phyloP scores from a whole-genome alignment of 2,113 vertebrate genomes.

The Sisor rabdophorus region DNA sequence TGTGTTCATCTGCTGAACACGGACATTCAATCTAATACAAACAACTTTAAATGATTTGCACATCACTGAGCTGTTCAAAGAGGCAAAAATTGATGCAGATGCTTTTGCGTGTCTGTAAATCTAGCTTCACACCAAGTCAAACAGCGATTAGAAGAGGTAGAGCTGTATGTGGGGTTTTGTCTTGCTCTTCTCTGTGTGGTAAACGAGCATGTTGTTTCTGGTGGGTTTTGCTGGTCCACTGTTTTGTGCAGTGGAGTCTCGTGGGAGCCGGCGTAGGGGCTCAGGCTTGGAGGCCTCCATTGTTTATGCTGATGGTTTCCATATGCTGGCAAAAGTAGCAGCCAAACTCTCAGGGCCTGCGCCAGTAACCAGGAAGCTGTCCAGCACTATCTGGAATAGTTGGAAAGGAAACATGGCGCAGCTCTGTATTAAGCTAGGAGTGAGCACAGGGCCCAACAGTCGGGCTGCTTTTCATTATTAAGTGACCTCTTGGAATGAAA shows the following conservation, averaged over 20 bases:
- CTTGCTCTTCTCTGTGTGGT: constrained; percentile 62
- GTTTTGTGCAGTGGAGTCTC: constrained; percentile 78
- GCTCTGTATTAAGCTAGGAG: constrained; percentile 56
- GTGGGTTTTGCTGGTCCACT: constrained; percentile 75
- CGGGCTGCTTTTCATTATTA: constrained; percentile 39
- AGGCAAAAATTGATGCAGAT: constrained; percentile 52
- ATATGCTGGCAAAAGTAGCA: constrained; percentile 83
- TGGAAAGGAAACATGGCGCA: constrained; percentile 68
- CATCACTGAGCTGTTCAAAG: constrained; percentile 57
- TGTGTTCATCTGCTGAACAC: constrained; percentile 15
- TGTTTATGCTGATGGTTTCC: constrained; percentile 95
- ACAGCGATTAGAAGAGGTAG: constrained; percentile 74
- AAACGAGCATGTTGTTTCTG: constrained; percentile 77
- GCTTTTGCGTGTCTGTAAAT: constrained; percentile 58
- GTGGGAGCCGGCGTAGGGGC: constrained; percentile 76
- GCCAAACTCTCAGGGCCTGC: constrained; percentile 72
- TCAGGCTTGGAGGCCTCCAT: constrained; percentile 82
- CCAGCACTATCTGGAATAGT: constrained; percentile 75
- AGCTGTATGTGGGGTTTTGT: constrained; percentile 62
- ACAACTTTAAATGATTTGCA: constrained; percentile 55
- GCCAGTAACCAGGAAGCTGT: constrained; percentile 68
- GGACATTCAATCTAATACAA: background rate
- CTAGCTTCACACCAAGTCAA: constrained; percentile 75
- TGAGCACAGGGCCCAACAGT: constrained; percentile 46
- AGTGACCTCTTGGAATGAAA: constrained; percentile 42